Conservation (phyloP, 2,888 invertebrate species). For the Tenthredo scrophulariae region DNA sequence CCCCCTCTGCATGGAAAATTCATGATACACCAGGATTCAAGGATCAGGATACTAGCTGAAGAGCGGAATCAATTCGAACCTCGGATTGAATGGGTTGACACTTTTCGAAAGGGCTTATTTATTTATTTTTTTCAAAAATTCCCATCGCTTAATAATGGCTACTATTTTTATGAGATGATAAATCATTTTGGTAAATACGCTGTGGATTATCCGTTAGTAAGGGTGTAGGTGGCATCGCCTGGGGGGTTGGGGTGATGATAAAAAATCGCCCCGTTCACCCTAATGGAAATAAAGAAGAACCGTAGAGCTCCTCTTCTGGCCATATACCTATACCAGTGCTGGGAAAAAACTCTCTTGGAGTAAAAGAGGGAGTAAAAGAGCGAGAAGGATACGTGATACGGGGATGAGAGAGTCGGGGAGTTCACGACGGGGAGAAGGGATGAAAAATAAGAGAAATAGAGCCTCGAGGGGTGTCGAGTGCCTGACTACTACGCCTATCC, state of each 20-base stretch:
- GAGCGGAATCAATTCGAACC: too few species aligned
- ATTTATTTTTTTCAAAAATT: neutral
- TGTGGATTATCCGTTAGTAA: conserved; percentile 9
- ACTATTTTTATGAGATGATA: neutral
- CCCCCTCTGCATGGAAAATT: neutral
- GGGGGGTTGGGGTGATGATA: conserved; percentile 60
- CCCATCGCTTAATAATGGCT: neutral
- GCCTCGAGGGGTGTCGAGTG: conserved; percentile 46
- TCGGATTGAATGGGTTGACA: too few species aligned
- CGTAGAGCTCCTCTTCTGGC: conserved; percentile 29
- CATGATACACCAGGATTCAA: neutral
- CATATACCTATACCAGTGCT: too few species aligned
- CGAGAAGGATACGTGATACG: conserved; percentile 23
- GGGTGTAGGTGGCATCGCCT: neutral
- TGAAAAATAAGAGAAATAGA: conserved; percentile 62
- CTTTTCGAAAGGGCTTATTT: too few species aligned
- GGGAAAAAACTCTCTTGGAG: conserved; percentile 3
- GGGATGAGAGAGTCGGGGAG: neutral
- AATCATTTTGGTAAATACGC: conserved; percentile 38
- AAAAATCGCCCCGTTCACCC: conserved; percentile 64
- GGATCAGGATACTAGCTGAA: too few species aligned
- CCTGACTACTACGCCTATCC: conserved; percentile 19
- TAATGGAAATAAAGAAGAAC: conserved; percentile 68
- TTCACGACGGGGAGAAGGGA: neutral
- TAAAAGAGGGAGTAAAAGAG: conserved; percentile 44